These are phyloP conservation scores for Hippocampus comes DNA, from an alignment of 2,113 vertebrate genomes.

Conservation along the genomic window DNA sequence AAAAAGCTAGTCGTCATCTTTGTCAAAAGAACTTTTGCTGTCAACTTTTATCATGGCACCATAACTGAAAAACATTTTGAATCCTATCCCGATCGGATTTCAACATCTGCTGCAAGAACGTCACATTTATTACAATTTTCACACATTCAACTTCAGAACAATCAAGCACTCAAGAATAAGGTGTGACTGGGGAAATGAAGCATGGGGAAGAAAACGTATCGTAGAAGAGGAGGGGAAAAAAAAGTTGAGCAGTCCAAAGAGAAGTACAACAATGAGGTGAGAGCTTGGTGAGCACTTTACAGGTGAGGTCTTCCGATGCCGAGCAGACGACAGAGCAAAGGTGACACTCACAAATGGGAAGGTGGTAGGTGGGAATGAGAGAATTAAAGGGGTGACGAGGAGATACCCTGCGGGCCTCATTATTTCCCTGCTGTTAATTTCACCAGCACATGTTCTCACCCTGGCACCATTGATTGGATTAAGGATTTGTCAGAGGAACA, in stretches of 20 bases:
- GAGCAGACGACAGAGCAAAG: conserved; percentile 46
- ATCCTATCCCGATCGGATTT: background rate
- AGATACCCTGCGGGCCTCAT: conserved; percentile 79
- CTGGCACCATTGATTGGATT: conserved; percentile 74
- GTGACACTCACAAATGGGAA: conserved; percentile 44
- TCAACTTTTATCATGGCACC: conserved; percentile 22
- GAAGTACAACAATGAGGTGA: conserved; percentile 28
- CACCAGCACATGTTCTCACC: conserved; percentile 76
- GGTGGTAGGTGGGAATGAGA: conserved; percentile 72
- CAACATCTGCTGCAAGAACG: conserved; percentile 7
- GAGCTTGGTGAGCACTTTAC: conserved; percentile 57
- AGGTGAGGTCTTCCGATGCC: conserved; percentile 48
- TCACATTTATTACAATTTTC: conserved; percentile 7
- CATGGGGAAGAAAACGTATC: conserved; percentile 10
- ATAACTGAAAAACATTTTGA: background rate
- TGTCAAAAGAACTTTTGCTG: conserved; percentile 56
- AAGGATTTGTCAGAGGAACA: conserved; percentile 55
- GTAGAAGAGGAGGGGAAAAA: conserved; percentile 4
- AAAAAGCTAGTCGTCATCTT: conserved; percentile 40
- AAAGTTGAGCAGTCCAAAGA: conserved; percentile 12
- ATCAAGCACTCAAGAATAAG: conserved; percentile 9
- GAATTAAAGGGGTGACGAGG: conserved; percentile 70
- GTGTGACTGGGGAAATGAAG: conserved; percentile 5
- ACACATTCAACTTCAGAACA: background rate
- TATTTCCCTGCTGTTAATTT: conserved; percentile 83